phyloP scores from a whole-genome alignment of 2,113 vertebrate genomes.

The Paratilapia polleni region DNA sequence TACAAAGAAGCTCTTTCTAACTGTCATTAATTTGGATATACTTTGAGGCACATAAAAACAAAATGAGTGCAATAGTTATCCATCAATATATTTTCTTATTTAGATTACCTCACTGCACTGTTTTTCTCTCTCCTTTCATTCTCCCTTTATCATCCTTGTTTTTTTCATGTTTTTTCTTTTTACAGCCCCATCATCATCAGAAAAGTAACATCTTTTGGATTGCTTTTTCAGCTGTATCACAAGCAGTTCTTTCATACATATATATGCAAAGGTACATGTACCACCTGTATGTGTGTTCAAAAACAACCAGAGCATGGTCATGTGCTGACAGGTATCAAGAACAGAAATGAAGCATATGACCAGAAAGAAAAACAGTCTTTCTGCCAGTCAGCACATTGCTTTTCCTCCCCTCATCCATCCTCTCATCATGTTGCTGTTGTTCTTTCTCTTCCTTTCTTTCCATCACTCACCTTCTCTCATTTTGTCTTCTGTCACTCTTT shows the following conservation, averaged over 20 bases:
- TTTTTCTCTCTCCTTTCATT: not conserved
- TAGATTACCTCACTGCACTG: too few relatives aligned
- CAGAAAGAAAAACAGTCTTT: constrained; percentile 22
- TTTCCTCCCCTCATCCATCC: not conserved
- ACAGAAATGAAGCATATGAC: not conserved
- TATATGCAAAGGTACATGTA: not conserved
- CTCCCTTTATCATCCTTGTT: not conserved
- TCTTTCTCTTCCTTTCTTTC: constrained; percentile 2
- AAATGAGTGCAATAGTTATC: not conserved
- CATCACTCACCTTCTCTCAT: not conserved
- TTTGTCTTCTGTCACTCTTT: not conserved
- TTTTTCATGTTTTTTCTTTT: not conserved
- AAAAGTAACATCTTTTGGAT: not conserved
- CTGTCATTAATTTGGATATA: too few relatives aligned
- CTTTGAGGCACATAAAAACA: not conserved
- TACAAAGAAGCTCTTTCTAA: not conserved
- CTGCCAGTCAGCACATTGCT: constrained; percentile 21
- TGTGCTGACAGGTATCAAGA: constrained; percentile 2
- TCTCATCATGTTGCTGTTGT: constrained; percentile 5
- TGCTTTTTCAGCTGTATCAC: not conserved
- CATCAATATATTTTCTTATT: too few relatives aligned
- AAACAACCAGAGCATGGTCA: not conserved
- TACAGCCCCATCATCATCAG: not conserved
- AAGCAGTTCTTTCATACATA: not conserved
- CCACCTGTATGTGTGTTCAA: not conserved